These are phyloP conservation scores for Lycaena phlaeas DNA, from an alignment of 2,888 invertebrate species.

Conservation along the genomic window DNA sequence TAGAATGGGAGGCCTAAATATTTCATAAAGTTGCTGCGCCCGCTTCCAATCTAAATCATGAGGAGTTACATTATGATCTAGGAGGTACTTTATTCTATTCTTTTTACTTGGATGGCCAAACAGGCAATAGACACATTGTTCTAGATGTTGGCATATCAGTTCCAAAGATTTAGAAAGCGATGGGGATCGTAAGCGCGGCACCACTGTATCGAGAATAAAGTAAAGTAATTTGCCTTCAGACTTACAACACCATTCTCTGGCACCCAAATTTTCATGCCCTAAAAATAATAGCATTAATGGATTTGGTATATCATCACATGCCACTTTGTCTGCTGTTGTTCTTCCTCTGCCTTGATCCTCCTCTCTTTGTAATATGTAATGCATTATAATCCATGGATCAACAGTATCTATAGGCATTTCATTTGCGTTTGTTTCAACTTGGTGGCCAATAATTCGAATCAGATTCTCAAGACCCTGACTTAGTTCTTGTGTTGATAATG, in stretches of 20 bases:
- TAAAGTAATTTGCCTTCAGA: conserved; percentile 84
- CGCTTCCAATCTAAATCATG: conserved; percentile 81
- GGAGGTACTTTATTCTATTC: conserved; percentile 74
- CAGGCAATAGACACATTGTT: conserved; percentile 88
- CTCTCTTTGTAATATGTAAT: conserved; percentile 82
- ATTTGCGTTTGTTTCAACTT: conserved; percentile 80
- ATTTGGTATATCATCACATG: conserved; percentile 76
- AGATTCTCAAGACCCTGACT: conserved; percentile 82
- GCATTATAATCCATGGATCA: conserved; percentile 87
- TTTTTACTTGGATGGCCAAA: conserved; percentile 84
- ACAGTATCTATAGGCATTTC: conserved; percentile 81
- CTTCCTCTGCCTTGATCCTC: conserved; percentile 78
- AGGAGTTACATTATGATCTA: conserved; percentile 83
- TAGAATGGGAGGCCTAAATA: conserved; percentile 83
- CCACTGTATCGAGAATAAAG: conserved; percentile 82
- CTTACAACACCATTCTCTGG: conserved; percentile 82
- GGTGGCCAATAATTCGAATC: conserved; percentile 82
- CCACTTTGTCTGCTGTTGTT: conserved; percentile 47
- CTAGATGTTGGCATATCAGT: conserved; percentile 83
- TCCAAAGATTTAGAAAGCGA: conserved; percentile 76
- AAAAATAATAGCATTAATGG: conserved; percentile 85
- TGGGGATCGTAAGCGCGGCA: conserved; percentile 79
- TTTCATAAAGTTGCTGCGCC: conserved; percentile 83
- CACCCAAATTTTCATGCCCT: conserved; percentile 88
- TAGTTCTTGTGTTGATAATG: conserved; percentile 72